Base-by-base conservation (phyloP, 2,888 invertebrate species). In the Alloscopus bannaensis region DNA sequence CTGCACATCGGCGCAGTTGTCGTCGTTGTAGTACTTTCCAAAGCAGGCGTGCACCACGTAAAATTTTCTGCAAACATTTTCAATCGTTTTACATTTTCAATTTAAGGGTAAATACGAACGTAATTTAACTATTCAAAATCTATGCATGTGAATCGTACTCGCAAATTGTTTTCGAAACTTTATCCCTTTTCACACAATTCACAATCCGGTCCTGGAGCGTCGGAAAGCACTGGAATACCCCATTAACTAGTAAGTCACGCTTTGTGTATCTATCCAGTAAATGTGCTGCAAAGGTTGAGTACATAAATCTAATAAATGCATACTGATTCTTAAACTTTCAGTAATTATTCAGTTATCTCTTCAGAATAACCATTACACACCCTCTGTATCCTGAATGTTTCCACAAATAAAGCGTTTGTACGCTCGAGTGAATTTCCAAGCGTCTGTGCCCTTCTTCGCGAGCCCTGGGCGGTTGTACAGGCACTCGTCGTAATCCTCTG, bases 221-320 rank as follows among this genome's bases (percentile, higher is more conserved):
- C 3, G 79, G 76, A 62, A 83, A 83, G 18, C 83, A 83, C 13
- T 70, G 69, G 55, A 80, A 83, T 1, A 73, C 80, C 24, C 83
- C 83, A 18, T 72, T 64, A 8, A 69, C 75, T 26, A 75, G 29
- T 16, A 66, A 26, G 24, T 77, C 65, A 64, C 66, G 62, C 26
- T 78, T 80, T 1, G 42, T 70, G 20, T 50, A 55, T 2, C 82
- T 68, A 16, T 77, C 73, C 42, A 66, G 8, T 13, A 83, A 45
- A 62, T 83, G 76, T 3, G 70, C 83, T 83, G 16, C 2, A 62
- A 29, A 62, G 24, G 42, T 22, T n/a, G n/a, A n/a, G 1, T 47
- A 65, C 8, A 45, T 24, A n/a, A n/a, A 16, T 20, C 6, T 62
- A 31, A 20, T 31, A 29, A 62, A 62, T 62, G 13, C n/a, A 29